Conservation (phyloP, 2,888 invertebrate genomes). For the Harpalus rubripes region DNA sequence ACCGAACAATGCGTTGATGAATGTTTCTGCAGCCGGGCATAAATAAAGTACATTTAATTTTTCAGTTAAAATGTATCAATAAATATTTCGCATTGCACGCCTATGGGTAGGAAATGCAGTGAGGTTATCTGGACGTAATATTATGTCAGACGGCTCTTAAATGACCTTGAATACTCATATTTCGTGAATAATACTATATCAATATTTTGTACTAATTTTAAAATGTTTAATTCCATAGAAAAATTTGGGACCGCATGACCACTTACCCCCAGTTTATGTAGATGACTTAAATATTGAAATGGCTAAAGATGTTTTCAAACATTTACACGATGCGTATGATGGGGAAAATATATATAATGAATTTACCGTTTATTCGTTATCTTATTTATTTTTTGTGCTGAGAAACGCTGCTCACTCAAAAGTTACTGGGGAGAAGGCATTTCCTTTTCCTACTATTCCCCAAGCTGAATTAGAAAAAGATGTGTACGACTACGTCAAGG, state of each 20-base stretch:
- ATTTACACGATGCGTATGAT: slow-evolving; percentile 70
- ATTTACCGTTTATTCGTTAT: slow-evolving; percentile 73
- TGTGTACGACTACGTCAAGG: slow-evolving; percentile 72
- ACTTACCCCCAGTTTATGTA: slow-evolving; percentile 77
- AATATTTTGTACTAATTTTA: background rate
- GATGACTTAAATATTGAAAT: slow-evolving; percentile 72
- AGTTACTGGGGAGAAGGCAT: slow-evolving; percentile 66
- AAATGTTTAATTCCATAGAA: slow-evolving; percentile 55
- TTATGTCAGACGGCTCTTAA: too few relatives aligned
- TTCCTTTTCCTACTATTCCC: slow-evolving; percentile 71
- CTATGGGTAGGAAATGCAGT: too few relatives aligned
- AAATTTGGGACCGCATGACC: slow-evolving; percentile 66
- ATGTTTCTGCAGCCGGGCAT: too few relatives aligned
- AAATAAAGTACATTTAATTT: too few relatives aligned
- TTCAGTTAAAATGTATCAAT: too few relatives aligned
- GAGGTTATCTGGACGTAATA: too few relatives aligned
- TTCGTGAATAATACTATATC: too few relatives aligned
- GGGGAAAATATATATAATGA: slow-evolving; percentile 71
- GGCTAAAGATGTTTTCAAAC: slow-evolving; percentile 73
- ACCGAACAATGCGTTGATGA: too few relatives aligned
- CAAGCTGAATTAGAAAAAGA: slow-evolving; percentile 74
- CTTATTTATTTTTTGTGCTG: slow-evolving; percentile 73
- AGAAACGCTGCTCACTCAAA: slow-evolving; percentile 69
- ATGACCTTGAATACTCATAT: too few relatives aligned
- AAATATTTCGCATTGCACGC: too few relatives aligned